Percentiles rank a stretch among this genome's conserved stretches.
Conservation (phyloP, 2,113 vertebrate genomes). For the Neodontobutis hainanensis region DNA sequence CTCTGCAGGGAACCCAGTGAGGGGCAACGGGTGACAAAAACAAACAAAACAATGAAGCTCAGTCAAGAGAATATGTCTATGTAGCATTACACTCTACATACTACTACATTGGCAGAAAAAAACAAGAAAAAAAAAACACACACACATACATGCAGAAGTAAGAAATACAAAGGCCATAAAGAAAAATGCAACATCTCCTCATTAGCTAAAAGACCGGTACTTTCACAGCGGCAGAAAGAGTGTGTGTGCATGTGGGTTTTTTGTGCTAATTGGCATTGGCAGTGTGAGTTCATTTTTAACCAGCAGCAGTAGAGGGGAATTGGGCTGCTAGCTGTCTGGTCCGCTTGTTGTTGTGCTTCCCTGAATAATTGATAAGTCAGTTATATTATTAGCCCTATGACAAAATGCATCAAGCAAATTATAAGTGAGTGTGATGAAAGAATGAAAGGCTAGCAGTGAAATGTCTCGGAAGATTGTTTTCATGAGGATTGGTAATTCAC, state of each 20-base stretch:
- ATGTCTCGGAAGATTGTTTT: slow-evolving; percentile 12
- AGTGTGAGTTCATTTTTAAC: slow-evolving; percentile 61
- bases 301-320: slow-evolving; percentile 49
- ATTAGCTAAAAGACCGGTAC: slow-evolving; percentile 49
- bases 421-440: slow-evolving; percentile 39
- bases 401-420: slow-evolving; percentile 53
- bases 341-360: slow-evolving; percentile 53
- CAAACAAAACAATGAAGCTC: slow-evolving; percentile 21
- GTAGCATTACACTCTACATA: background rate
- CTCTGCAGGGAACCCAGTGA: slow-evolving; percentile 54
- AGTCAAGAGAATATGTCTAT: slow-evolving; percentile 7
- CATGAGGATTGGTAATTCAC: slow-evolving; percentile 6
- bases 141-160: background rate
- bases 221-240: slow-evolving; percentile 17
- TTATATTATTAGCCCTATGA: slow-evolving; percentile 74
- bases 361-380: slow-evolving; percentile 78
- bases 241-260: slow-evolving; percentile 29
- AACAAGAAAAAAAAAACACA: slow-evolving; percentile 19
- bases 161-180: slow-evolving; percentile 35
- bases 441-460: slow-evolving; percentile 9
- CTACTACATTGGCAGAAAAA: slow-evolving; percentile 11
- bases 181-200: slow-evolving; percentile 52
- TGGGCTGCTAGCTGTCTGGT: slow-evolving; percentile 63
- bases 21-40: slow-evolving; percentile 7
- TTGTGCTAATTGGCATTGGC: slow-evolving; percentile 74